Conservation (phyloP, 1,140 invertebrate genomes). For the Aphelinus certus region DNA sequence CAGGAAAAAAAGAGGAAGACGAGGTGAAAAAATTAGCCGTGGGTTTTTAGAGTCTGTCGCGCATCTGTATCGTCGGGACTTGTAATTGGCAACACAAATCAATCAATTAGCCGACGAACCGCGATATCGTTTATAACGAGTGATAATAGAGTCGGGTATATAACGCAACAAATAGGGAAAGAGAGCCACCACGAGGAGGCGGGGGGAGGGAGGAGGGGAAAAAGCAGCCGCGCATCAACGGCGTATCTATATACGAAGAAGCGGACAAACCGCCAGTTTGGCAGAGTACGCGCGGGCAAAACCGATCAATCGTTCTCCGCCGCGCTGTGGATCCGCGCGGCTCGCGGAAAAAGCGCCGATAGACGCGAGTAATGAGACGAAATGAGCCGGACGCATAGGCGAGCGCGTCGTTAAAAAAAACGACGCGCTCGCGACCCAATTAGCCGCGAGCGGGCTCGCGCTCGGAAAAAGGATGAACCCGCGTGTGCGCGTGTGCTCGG, state of each 20-base stretch:
- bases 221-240: not conserved
- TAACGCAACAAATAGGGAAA: too few relatives aligned
- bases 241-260: not conserved
- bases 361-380: constrained; percentile 26
- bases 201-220: not conserved
- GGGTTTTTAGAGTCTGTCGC: too few relatives aligned
- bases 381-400: constrained; percentile 14
- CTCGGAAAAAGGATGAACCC: constrained; percentile 1
- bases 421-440: constrained; percentile 28
- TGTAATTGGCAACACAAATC: too few relatives aligned
- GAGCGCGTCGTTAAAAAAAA: constrained; percentile 35
- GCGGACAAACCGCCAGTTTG: not conserved
- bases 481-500: not conserved
- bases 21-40: too few relatives aligned
- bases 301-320: not conserved
- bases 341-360: constrained; percentile 4
- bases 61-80: too few relatives aligned
- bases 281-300: not conserved
- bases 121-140: too few relatives aligned
- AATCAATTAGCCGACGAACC: too few relatives aligned
- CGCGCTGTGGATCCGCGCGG: too few relatives aligned
- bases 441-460: constrained; percentile 1
- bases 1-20: too few relatives aligned
- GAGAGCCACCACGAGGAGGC: not conserved
- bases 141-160: too few relatives aligned